Conservation (phyloP, 2,888 invertebrate genomes). For the Dicyrtomina minuta region DNA sequence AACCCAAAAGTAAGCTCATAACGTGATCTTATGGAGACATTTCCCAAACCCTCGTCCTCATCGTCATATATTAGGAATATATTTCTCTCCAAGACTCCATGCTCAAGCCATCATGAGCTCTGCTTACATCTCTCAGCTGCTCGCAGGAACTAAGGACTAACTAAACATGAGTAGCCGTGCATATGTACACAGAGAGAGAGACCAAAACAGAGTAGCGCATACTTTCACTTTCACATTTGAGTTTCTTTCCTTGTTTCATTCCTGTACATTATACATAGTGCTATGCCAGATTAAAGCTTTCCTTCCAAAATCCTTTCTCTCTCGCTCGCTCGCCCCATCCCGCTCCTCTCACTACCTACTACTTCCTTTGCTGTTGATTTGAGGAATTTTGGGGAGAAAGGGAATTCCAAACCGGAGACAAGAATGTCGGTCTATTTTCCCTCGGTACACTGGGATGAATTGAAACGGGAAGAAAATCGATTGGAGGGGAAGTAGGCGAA, state of each 20-base stretch:
- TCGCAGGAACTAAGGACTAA: too few relatives aligned
- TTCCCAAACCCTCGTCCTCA: background rate
- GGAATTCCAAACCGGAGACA: conserved; percentile 19
- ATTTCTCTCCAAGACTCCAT: too few relatives aligned
- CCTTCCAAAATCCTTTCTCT: background rate
- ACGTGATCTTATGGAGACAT: background rate
- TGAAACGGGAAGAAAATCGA: conserved; percentile 14
- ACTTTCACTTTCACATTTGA: background rate
- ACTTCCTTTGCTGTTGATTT: conserved; percentile 3
- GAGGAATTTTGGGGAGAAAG: conserved; percentile 4
- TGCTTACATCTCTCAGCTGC: too few relatives aligned
- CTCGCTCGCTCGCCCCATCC: background rate
- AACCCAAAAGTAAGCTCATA: background rate
- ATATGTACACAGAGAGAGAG: background rate
- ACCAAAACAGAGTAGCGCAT: background rate
- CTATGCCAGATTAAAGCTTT: background rate
- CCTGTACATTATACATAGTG: background rate
- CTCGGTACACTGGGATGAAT: background rate
- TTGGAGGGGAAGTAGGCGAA: conserved; percentile 4
- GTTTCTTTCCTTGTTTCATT: background rate
- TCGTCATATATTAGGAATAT: too few relatives aligned
- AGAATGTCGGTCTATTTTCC: conserved; percentile 16
- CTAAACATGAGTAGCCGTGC: too few relatives aligned
- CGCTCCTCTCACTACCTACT: background rate
- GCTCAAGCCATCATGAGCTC: too few relatives aligned